Conservation (phyloP, 2,888 invertebrate species). For the Drosophila atroscutellata region DNA sequence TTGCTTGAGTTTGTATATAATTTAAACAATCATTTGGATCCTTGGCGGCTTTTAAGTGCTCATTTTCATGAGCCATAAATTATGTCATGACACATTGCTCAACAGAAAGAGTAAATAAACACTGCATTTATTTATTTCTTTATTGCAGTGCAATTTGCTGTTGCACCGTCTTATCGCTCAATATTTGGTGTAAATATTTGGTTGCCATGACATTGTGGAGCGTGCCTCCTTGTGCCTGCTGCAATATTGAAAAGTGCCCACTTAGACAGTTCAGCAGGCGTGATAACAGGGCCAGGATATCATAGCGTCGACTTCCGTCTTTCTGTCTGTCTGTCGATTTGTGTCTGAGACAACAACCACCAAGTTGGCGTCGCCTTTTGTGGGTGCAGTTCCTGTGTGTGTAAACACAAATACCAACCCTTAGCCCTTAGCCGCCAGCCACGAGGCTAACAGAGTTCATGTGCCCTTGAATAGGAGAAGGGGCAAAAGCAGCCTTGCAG, state of each 20-base stretch:
- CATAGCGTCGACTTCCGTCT: slow-evolving; percentile 50
- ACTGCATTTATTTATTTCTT: slow-evolving; percentile 42
- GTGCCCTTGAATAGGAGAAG: slow-evolving; percentile 54
- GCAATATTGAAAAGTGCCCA: slow-evolving; percentile 48
- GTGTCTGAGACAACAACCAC: slow-evolving; percentile 47
- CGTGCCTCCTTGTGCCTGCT: slow-evolving; percentile 3
- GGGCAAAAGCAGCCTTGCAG: slow-evolving; percentile 31
- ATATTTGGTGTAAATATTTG: slow-evolving; percentile 63
- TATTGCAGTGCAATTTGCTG: slow-evolving; percentile 43
- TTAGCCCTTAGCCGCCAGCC: slow-evolving; percentile 59
- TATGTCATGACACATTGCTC: slow-evolving; percentile 6
- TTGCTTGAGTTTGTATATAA: slow-evolving; percentile 30
- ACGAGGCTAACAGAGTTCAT: slow-evolving; percentile 62
- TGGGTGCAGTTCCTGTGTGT: slow-evolving; percentile 67
- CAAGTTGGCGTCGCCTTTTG: slow-evolving; percentile 44
- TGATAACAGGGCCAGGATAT: slow-evolving; percentile 65
- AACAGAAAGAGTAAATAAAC: slow-evolving; percentile 35
- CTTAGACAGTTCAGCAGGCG: slow-evolving; percentile 47
- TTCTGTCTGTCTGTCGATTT: not conserved
- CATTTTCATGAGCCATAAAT: slow-evolving; percentile 53
- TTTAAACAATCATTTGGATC: slow-evolving; percentile 43
- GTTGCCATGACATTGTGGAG: slow-evolving; percentile 52
- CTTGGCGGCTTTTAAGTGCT: slow-evolving; percentile 39
- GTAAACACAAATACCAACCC: slow-evolving; percentile 65
- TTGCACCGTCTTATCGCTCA: slow-evolving; percentile 40